Percentiles rank a stretch among this genome's conserved stretches.
phyloP scores from a whole-genome alignment of 2,888 invertebrate genomes.

The Himalopsyche anomala region DNA sequence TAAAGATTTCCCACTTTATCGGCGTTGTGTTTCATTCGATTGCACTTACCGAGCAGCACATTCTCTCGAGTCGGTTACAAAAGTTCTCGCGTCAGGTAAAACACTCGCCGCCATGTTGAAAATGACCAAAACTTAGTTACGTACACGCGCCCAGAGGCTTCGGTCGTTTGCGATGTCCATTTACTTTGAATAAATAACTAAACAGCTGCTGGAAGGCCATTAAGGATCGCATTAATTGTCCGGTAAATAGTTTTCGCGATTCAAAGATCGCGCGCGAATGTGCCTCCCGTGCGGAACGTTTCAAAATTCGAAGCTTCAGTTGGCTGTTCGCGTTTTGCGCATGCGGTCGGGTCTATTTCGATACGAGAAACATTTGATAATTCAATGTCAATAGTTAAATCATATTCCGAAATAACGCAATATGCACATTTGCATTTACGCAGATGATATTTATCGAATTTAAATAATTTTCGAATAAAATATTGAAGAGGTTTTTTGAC shows the following conservation, averaged over 20 bases:
- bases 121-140: constrained; percentile 51
- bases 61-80: constrained; percentile 43
- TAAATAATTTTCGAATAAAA: constrained; percentile 17
- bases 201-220: constrained; percentile 48
- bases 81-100: constrained; percentile 48
- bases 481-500: not conserved
- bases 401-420: constrained; percentile 4
- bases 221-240: constrained; percentile 32
- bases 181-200: constrained; percentile 48
- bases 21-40: constrained; percentile 14
- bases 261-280: constrained; percentile 47
- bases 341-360: constrained; percentile 59
- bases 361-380: constrained; percentile 21
- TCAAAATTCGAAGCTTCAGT: constrained; percentile 61
- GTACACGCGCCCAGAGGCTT: constrained; percentile 48
- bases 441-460: not conserved
- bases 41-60: constrained; percentile 25
- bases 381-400: constrained; percentile 32
- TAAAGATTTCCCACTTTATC: constrained; percentile 34
- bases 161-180: constrained; percentile 49
- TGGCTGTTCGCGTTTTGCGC: constrained; percentile 61
- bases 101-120: constrained; percentile 41
- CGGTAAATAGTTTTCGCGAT: constrained; percentile 35
- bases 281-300: constrained; percentile 37
- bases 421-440: constrained; percentile 2